Evolutionary conservation across 2,113 vertebrate species (phyloP).

Genomic region (Thamnaconus septentrionalis): DNA sequence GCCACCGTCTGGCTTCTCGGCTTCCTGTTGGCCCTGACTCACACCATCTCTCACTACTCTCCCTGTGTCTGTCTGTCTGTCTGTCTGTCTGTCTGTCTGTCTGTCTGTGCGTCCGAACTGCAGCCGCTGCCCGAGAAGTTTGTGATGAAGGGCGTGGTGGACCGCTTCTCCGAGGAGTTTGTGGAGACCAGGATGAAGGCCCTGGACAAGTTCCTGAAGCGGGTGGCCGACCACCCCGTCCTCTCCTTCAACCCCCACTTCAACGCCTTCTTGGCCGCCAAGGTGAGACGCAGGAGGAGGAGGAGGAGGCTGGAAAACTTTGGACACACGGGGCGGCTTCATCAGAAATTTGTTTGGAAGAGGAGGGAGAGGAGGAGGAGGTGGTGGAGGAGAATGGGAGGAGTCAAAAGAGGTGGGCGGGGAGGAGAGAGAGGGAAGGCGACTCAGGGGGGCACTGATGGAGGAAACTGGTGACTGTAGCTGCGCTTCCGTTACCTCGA

Average conservation of each 20-base stretch:
- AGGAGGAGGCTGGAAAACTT: background rate
- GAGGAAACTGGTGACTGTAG: too few species aligned
- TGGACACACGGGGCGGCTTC: background rate
- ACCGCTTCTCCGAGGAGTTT: conserved; percentile 98
- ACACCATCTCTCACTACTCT: background rate
- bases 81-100: background rate
- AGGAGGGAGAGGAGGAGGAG: too few species aligned
- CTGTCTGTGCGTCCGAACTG: background rate
- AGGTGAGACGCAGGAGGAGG: conserved; percentile 76
- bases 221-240: conserved; percentile 94
- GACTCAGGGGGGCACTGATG: too few species aligned
- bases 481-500: too few species aligned
- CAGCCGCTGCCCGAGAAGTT: conserved; percentile 98
- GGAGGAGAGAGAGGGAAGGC: too few species aligned
- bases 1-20: background rate
- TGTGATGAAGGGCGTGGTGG: conserved; percentile 97
- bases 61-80: background rate
- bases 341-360: too few species aligned
- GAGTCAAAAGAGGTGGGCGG: too few species aligned
- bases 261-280: conserved; percentile 89
- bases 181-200: conserved; percentile 96
- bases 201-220: conserved; percentile 95
- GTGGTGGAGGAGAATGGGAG: too few species aligned
- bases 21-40: background rate
- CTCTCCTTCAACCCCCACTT: conserved; percentile 96